phyloP scores from a whole-genome alignment of 2,113 vertebrate genomes.

The Pseudopipra pipra region DNA sequence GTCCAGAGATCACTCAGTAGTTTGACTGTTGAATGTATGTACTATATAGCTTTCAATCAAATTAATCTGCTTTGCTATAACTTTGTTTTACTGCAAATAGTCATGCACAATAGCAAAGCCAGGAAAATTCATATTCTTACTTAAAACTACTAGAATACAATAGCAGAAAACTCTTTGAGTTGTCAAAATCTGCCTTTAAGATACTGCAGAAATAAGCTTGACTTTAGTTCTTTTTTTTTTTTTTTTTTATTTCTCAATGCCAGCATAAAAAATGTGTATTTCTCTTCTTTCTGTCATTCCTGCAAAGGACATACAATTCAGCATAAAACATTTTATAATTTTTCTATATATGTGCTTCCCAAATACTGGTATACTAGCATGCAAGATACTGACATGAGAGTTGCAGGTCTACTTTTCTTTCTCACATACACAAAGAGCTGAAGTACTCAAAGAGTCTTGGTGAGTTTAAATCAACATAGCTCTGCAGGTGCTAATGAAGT shows the following conservation, averaged over 20 bases:
- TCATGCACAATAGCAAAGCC: not conserved
- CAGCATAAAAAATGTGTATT: not conserved
- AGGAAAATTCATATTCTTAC: not conserved
- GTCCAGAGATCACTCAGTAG: not conserved
- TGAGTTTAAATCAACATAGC: not conserved
- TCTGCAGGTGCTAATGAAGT: conserved; percentile 6
- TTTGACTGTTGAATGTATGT: not conserved
- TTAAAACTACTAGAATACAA: not conserved
- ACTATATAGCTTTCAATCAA: not conserved
- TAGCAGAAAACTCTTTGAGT: not conserved
- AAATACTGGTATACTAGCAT: not conserved
- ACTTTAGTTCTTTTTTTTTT: not conserved
- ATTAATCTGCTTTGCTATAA: not conserved
- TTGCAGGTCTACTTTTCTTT: not conserved
- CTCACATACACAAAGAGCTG: not conserved
- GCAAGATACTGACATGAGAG: not conserved
- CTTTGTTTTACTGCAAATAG: not conserved
- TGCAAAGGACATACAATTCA: not conserved
- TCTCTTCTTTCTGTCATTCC: not conserved
- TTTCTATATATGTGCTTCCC: not conserved
- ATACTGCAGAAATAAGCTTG: not conserved
- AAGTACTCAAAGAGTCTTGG: not conserved
- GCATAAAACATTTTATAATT: not conserved
- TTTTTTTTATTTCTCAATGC: not conserved
- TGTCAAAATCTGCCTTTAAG: not conserved